Base-by-base conservation (phyloP, 1,140 invertebrate species). In the Telenomus remus region DNA sequence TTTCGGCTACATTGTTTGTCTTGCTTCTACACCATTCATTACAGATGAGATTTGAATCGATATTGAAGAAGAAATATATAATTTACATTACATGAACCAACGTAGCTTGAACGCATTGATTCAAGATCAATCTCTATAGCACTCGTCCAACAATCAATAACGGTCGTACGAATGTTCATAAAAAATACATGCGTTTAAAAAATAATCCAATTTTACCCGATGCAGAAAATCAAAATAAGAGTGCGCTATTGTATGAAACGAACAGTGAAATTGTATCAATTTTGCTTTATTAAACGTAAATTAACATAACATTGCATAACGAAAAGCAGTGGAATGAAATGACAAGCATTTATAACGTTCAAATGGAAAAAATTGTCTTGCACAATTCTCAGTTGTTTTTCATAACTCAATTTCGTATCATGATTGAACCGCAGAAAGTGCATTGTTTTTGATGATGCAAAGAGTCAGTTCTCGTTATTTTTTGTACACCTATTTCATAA, bases 1-100 rank as follows among this genome's bases (percentile, higher is more conserved):
- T 43, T 66, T 39, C 34, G 5, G 39, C 15, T 59, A 46, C 59
- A 75, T 69, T 75, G 64, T 75, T 75, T 68, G 64, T 59, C 59
- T 75, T 63, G 61, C 63, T 69, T 69, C 64, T 63, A 66, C 54
- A 69, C 57, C 64, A 53, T 75, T 53, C 59, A 69, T 74, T 68
- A 63, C 51, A 56, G 64, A 75, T 75, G 50, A 51, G 53, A 57
- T 8, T 57, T 49, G 47, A 59, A 64, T 75, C 72, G 54, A 68
- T 68, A 57, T 74, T 50, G 27, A 51, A 63, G 68, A 48, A 27
- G 19, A 46, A 74, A 60, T 75, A 75, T 75, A 64, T 69, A 63
- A 57, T 68, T 75, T 75, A 64, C 64, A 64, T 75, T 68, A 75
- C 42, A 53, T 57, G 42, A 13, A 51, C 66, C 44, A 8, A 48